A percentile compares a stretch with the other conserved stretches of the same genome.
phyloP scores from a whole-genome alignment of 2,797 vertebrate species.

The Sebastes minor region DNA sequence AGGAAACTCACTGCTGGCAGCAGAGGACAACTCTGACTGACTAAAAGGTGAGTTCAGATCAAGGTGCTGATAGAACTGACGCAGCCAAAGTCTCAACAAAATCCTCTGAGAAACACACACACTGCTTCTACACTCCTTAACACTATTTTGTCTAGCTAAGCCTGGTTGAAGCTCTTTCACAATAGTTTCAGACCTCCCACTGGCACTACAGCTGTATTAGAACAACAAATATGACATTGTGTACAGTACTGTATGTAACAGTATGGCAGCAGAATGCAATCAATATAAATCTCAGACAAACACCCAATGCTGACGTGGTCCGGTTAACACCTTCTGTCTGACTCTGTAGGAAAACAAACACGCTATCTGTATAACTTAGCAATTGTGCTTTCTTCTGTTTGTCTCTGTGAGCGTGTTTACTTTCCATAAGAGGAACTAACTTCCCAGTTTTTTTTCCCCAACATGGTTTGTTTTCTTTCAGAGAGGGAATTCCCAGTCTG shows the following conservation, averaged over 20 bases:
- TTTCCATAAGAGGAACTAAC: constrained; percentile 46
- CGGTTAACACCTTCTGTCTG: not conserved
- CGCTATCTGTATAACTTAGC: not conserved
- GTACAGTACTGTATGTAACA: not conserved
- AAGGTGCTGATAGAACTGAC: constrained; percentile 15
- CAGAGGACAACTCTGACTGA: constrained; percentile 11
- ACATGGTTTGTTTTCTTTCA: constrained; percentile 33
- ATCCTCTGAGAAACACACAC: constrained; percentile 12
- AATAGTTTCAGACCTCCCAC: not conserved
- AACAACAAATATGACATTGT: constrained; percentile 6
- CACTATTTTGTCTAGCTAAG: not conserved
- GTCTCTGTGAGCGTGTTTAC: not conserved
- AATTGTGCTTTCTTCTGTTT: not conserved
- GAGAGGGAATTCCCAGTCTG: constrained; percentile 62
- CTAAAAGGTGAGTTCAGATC: constrained; percentile 30
- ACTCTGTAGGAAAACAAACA: constrained; percentile 1
- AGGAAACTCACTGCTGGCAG: constrained; percentile 18
- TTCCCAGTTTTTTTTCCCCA: not conserved
- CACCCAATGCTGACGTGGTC: not conserved
- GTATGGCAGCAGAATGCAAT: not conserved
- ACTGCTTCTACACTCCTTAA: not conserved
- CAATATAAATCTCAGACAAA: not conserved
- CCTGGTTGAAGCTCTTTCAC: not conserved
- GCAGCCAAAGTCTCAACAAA: constrained; percentile 4
- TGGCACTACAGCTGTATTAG: not conserved